Evolutionary conservation across 2,113 vertebrate species (phyloP), one percentile per base, ranked within the genome.

Genomic region (Prochilodus magdalenae): DNA sequence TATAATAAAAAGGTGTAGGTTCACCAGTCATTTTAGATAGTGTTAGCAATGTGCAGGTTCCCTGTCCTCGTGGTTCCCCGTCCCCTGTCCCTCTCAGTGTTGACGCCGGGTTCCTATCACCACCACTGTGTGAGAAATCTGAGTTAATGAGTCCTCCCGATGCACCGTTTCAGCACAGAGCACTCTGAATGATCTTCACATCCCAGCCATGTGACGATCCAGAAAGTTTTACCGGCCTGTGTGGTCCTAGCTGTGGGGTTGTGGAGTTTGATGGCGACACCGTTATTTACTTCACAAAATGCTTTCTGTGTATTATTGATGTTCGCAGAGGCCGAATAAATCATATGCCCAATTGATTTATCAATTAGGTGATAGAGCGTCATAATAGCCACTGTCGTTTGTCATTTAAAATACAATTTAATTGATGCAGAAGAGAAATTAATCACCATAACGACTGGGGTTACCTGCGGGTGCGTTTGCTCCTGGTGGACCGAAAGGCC

Each of bases 381-480:
- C 89, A 88, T 91, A 89, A 92, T 91, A 91, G 89, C 88, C 86
- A 84, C 86, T 87, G 86, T 91, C 92, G 86, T 92, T 91, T 89
- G 89, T 92, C 91, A 91, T 92, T 90, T 90, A 91, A 90, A 90
- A 90, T 87, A 85, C 85, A 87, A 88, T 91, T 91, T 93, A 94
- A 94, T 91, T 88, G 87, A 87, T 85, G 89, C 88, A 81, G 85
- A 86, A 85, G 86, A 87, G 89, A 81, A 92, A 92, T 94, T 88
- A 83, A 92, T 93, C 91, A 93, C 87, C 76, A 83, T 90, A 86
- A 87, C 78, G 90, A 92, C 89, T 88, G 79, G 86, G 78, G 84
- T 89, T 84, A 86, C 81, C 65, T 82, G 77, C 73, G 74, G 86
- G 86, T 77, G 83, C 74, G 76, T 83, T 79, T 80, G 86, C 73